These are phyloP conservation scores for Carcina quercana DNA, from an alignment of 2,888 invertebrate species.

Conservation along the genomic window DNA sequence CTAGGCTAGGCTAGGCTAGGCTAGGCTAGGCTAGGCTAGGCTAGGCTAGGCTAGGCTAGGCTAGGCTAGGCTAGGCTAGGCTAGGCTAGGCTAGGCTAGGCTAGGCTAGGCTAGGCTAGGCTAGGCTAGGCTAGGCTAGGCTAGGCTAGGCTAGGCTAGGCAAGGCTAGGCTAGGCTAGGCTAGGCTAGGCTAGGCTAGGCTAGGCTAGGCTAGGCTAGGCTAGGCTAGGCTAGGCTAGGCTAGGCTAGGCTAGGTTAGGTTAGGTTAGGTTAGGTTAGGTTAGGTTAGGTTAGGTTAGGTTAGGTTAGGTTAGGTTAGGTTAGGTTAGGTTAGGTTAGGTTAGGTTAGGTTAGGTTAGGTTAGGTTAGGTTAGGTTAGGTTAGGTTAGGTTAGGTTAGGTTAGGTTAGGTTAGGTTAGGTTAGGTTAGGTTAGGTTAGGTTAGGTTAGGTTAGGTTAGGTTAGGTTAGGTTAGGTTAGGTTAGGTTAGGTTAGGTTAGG, in stretches of 20 bases:
- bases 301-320: slow-evolving; percentile 1
- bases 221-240: slow-evolving; percentile 3
- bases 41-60: slow-evolving; percentile 14
- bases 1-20: slow-evolving; percentile 13
- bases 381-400: slow-evolving; percentile 12
- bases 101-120: slow-evolving; percentile 1
- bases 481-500: slow-evolving; percentile 14
- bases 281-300: slow-evolving; percentile 1
- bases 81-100: slow-evolving; percentile 6
- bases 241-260: slow-evolving; percentile 10
- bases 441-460: slow-evolving; percentile 15
- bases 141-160: slow-evolving; percentile 1
- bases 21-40: slow-evolving; percentile 14
- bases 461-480: slow-evolving; percentile 14
- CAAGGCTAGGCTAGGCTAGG: background rate
- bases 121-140: slow-evolving; percentile 1
- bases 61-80: slow-evolving; percentile 14
- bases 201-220: slow-evolving; percentile 1
- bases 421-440: slow-evolving; percentile 1
- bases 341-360: slow-evolving; percentile 1
- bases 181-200: slow-evolving; percentile 1
- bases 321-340: slow-evolving; percentile 1
- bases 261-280: slow-evolving; percentile 1
- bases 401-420: slow-evolving; percentile 2
- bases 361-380: slow-evolving; percentile 5